Evolutionary conservation across 92 coral and sea anemone species (phyloP), one percentile per base, ranked within the genome.

Genomic region (Zoanthus sociatus): DNA sequence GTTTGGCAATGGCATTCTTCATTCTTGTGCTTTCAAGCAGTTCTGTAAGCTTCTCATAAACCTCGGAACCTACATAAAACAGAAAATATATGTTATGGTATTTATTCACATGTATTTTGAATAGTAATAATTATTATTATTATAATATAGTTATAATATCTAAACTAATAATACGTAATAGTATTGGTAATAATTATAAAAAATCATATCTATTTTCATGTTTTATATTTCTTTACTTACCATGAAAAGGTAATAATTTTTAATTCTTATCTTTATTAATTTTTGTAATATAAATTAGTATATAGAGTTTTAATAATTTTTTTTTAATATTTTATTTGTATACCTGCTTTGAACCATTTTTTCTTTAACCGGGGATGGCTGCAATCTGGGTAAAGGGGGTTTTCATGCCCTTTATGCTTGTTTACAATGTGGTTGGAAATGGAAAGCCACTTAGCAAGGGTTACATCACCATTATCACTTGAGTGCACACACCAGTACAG

Each of bases 271-370:
- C 64, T 58, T 18, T 58, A 58, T 58, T 58, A 9, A 61, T n/a
- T 16, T 61, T 61, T 61, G 68, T 54, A 3, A 78, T 15, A 78
- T 61, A 20, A 16, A 61, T 61, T 61, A 61, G 68, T 16, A 17
- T 61, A 16, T 67, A 67, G 13, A 78, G 51, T 1, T 48, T 0
- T 54, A 31, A 79, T 54, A 37, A 56, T 32, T n/a, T 58, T 33
- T 26, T 71, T 45, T 64, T 81, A 30, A 31, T 46, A 4, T 9
- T 30, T 6, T 10, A 12, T 4, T 21, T 12, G 61, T 46, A 75
- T 74, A 83, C 91, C 88, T 74, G 85, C 78, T 48, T 89, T 77
- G 78, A 89, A 83, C 92, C 92, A 83, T 78, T 89, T 89, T 55
- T 78, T 83, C 33, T 76, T 83, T 53, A 83, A 47, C 73, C 18